Evolutionary conservation across 37 sponge, comb jelly and placozoan species (phyloP).

Genomic region (Bolinopsis microptera): DNA sequence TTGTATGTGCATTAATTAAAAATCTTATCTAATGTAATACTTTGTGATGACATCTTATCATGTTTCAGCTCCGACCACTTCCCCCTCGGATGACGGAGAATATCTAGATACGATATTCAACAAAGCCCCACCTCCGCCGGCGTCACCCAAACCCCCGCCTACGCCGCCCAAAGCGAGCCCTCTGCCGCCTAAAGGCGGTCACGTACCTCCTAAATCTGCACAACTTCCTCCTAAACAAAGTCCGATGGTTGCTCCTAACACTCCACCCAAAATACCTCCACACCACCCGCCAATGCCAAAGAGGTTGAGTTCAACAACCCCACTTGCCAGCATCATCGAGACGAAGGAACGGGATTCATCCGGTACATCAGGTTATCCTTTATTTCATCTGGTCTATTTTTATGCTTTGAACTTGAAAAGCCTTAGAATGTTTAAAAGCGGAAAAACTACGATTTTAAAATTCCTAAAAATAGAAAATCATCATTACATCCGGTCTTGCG

Average conservation of each 20-base stretch:
- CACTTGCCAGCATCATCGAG: constrained; percentile 48
- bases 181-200: neutral
- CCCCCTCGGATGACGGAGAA: constrained; percentile 4
- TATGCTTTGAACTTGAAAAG: no score
- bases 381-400: no score
- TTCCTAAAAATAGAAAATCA: no score
- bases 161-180: neutral
- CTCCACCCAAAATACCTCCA: neutral
- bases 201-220: neutral
- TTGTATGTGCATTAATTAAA: no score
- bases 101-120: constrained; percentile 48
- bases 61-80: constrained; percentile 22
- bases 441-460: no score
- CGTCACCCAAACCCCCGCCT: neutral
- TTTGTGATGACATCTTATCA: no score
- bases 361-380: constrained; percentile 37
- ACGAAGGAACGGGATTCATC: constrained; percentile 58
- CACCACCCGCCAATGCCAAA: constrained; percentile 9
- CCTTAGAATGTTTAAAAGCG: no score
- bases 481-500: no score
- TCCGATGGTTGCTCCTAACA: neutral
- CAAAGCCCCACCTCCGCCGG: neutral
- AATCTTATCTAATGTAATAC: no score
- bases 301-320: neutral
- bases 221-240: neutral